Percentiles rank a stretch among this genome's conserved stretches.
Evolutionary conservation across 1,140 invertebrate species (phyloP).

Genomic region (Zaprionus kolodkinae): DNA sequence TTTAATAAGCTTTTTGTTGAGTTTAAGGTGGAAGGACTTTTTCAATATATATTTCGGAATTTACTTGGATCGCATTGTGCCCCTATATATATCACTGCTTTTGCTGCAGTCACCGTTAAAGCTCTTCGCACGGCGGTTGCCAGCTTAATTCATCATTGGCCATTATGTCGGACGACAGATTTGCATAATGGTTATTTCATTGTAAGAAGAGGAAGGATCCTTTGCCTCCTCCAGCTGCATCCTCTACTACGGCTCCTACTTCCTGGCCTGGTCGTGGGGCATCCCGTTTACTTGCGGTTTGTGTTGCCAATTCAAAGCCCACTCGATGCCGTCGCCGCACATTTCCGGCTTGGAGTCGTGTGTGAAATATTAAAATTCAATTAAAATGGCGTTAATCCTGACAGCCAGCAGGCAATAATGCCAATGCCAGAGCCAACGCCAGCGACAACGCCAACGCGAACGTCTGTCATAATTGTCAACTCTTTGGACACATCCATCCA

Average conservation of each 20-base stretch:
- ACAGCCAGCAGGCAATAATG: slow-evolving; percentile 57
- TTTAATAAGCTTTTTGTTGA: not conserved
- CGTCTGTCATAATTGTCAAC: slow-evolving; percentile 79
- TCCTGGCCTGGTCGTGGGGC: slow-evolving; percentile 27
- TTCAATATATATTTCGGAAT: not conserved
- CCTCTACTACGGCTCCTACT: not conserved
- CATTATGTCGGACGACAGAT: slow-evolving; percentile 73
- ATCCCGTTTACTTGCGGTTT: slow-evolving; percentile 76
- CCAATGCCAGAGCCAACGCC: slow-evolving; percentile 51
- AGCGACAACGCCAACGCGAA: slow-evolving; percentile 43
- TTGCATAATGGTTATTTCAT: slow-evolving; percentile 80
- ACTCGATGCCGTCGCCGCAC: slow-evolving; percentile 16
- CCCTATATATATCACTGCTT: not conserved
- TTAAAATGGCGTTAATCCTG: slow-evolving; percentile 84
- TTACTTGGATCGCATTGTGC: not conserved
- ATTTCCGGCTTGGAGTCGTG: slow-evolving; percentile 70
- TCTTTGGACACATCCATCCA: slow-evolving; percentile 64
- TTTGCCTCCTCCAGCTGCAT: not conserved
- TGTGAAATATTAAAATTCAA: slow-evolving; percentile 84
- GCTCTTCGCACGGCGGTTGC: slow-evolving; percentile 3
- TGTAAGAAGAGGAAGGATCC: slow-evolving; percentile 23
- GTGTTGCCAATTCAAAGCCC: slow-evolving; percentile 56
- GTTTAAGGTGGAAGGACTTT: not conserved
- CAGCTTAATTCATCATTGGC: slow-evolving; percentile 57
- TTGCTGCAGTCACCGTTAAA: not conserved